These are phyloP conservation scores for Papilio aristodemus DNA, from an alignment of 1,140 invertebrate species.

Conservation along the genomic window DNA sequence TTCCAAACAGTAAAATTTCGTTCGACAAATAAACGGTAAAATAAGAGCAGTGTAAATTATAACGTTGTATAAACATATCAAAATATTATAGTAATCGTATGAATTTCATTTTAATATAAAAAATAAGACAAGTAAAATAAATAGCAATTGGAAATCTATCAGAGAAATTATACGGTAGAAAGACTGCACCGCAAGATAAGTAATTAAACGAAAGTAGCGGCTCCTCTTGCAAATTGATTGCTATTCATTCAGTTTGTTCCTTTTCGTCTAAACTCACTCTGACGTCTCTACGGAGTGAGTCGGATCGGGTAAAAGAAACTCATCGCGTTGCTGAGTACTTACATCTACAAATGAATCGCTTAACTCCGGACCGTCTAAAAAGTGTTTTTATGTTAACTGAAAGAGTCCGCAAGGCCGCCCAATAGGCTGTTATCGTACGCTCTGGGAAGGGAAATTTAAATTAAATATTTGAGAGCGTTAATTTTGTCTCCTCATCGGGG, in stretches of 20 bases:
- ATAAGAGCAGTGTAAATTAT: no score
- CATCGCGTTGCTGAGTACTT: slow-evolving; percentile 45
- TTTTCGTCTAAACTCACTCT: slow-evolving; percentile 66
- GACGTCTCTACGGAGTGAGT: slow-evolving; percentile 43
- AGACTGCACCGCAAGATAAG: slow-evolving; percentile 34
- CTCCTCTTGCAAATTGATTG: slow-evolving; percentile 54
- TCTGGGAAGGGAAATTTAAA: slow-evolving; percentile 77
- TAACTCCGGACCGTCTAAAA: slow-evolving; percentile 49
- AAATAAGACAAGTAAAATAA: neutral
- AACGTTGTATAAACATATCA: no score
- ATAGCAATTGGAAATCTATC: neutral
- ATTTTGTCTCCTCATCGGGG: slow-evolving; percentile 79
- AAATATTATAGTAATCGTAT: no score
- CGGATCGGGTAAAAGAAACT: slow-evolving; percentile 55
- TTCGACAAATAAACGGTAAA: no score
- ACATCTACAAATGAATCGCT: slow-evolving; percentile 67
- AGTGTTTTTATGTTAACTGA: slow-evolving; percentile 59
- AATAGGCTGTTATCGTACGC: slow-evolving; percentile 75
- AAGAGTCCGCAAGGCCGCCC: slow-evolving; percentile 55
- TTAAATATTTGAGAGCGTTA: slow-evolving; percentile 80
- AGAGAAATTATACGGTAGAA: slow-evolving; percentile 15
- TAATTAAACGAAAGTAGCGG: slow-evolving; percentile 45
- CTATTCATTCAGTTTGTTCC: slow-evolving; percentile 64
- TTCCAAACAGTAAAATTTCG: no score
- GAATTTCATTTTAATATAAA: neutral